phyloP scores from a whole-genome alignment of 2,888 invertebrate species.

The Pteria penguin region DNA sequence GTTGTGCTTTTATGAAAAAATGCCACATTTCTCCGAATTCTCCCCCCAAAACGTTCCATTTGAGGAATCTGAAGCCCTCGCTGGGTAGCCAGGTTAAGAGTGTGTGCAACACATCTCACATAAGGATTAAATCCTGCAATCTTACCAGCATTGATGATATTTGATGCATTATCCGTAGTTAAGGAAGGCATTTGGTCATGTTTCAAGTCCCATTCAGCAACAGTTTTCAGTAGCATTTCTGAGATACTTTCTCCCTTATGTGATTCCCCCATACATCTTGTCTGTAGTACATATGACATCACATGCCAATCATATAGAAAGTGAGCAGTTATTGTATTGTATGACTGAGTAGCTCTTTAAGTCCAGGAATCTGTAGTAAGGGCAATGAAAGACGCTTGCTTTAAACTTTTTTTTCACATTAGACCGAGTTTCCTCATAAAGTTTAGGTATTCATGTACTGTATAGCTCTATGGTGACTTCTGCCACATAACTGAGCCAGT shows the following conservation, averaged over 20 bases:
- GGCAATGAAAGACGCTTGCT: slow-evolving; percentile 3
- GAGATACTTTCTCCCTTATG: slow-evolving; percentile 1
- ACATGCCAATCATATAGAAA: neutral
- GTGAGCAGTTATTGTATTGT: slow-evolving; percentile 6
- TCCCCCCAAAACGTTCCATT: slow-evolving; percentile 18
- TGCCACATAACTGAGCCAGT: no score
- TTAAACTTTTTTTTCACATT: neutral
- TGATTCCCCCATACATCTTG: neutral
- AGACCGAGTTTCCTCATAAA: neutral
- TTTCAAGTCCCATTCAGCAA: no score
- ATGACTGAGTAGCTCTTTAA: slow-evolving; percentile 1
- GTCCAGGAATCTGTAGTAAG: slow-evolving; percentile 10
- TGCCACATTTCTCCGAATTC: slow-evolving; percentile 21
- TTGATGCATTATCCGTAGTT: slow-evolving; percentile 44
- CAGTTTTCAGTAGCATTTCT: no score
- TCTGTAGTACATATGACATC: neutral
- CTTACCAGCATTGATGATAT: no score
- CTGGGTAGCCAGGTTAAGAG: slow-evolving; percentile 38
- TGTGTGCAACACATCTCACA: slow-evolving; percentile 39
- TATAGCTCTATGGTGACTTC: no score
- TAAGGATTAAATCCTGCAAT: slow-evolving; percentile 32
- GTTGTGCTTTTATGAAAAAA: slow-evolving; percentile 37
- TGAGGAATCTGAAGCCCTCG: slow-evolving; percentile 16
- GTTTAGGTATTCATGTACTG: slow-evolving; percentile 25
- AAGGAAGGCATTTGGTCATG: no score